Evolutionary conservation across 2,113 vertebrate genomes (phyloP).

Genomic region (Prolemur simus): DNA sequence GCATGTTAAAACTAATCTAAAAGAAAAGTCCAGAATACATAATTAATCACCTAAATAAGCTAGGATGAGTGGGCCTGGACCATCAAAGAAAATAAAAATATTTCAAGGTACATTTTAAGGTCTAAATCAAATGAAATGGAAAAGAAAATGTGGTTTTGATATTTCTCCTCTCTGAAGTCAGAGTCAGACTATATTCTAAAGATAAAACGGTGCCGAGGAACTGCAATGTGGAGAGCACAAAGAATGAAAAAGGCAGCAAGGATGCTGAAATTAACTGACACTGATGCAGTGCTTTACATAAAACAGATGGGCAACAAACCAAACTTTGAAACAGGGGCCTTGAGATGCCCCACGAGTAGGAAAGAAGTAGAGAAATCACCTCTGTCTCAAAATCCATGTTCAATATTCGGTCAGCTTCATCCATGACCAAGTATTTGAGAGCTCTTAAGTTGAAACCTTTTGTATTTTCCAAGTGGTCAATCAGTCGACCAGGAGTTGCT

Average conservation of each 20-base stretch:
- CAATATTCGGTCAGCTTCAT: constrained; percentile 97
- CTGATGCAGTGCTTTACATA: background rate
- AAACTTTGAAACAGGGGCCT: background rate
- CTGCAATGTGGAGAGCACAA: background rate
- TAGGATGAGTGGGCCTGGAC: background rate
- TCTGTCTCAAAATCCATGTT: constrained; percentile 99
- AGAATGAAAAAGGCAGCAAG: background rate
- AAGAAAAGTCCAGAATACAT: background rate
- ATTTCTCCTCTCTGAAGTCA: background rate
- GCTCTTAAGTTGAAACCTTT: constrained; percentile 96
- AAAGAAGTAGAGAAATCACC: constrained; percentile 78
- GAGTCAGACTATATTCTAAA: background rate
- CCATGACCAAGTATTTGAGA: constrained; percentile 97
- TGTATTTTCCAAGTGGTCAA: constrained; percentile 98
- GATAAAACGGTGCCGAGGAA: background rate
- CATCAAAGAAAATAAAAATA: background rate
- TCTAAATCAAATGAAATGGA: background rate
- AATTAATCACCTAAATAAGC: background rate
- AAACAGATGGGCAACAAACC: background rate
- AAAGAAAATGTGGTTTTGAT: background rate
- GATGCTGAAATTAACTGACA: background rate
- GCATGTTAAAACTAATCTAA: background rate
- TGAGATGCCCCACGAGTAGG: background rate
- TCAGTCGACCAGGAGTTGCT: constrained; percentile 96
- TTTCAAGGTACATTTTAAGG: background rate